phyloP scores from a whole-genome alignment of 2,113 vertebrate species.

The Lophius piscatorius region DNA sequence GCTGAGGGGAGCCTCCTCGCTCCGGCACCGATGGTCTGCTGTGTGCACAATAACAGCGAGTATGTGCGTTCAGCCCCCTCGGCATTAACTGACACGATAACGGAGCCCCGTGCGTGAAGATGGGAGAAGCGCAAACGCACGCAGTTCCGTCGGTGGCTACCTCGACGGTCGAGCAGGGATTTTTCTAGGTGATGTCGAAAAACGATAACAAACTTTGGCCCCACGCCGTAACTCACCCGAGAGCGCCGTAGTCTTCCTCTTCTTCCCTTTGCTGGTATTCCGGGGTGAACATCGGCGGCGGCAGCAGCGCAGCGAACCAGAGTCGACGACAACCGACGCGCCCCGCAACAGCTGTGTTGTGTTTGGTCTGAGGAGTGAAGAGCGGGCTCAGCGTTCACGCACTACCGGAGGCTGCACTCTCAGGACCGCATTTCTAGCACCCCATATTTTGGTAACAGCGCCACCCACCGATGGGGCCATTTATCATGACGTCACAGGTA shows the following conservation, averaged over 20 bases:
- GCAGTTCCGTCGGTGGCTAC: constrained; percentile 45
- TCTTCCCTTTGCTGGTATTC: constrained; percentile 26
- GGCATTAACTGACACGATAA: constrained; percentile 3
- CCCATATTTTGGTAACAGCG: no score
- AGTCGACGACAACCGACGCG: constrained; percentile 38
- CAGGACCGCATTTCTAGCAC: no score
- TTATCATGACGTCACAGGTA: no score
- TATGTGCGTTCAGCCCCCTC: background rate
- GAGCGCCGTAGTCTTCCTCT: constrained; percentile 18
- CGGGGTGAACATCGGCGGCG: constrained; percentile 37
- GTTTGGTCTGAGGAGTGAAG: constrained; percentile 75
- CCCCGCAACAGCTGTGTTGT: constrained; percentile 76
- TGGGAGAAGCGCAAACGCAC: constrained; percentile 66
- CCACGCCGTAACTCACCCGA: constrained; percentile 43
- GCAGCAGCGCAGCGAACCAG: constrained; percentile 30
- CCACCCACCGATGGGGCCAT: no score
- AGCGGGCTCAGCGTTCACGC: constrained; percentile 26
- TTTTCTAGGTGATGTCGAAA: background rate
- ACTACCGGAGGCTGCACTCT: no score
- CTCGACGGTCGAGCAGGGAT: constrained; percentile 12
- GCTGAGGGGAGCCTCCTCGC: no score
- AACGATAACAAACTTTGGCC: constrained; percentile 29
- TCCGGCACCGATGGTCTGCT: no score
- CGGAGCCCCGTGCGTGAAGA: constrained; percentile 35
- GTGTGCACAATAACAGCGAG: no score